Base-by-base conservation (phyloP, 2,888 invertebrate genomes). In the Oasisia sp. region DNA sequence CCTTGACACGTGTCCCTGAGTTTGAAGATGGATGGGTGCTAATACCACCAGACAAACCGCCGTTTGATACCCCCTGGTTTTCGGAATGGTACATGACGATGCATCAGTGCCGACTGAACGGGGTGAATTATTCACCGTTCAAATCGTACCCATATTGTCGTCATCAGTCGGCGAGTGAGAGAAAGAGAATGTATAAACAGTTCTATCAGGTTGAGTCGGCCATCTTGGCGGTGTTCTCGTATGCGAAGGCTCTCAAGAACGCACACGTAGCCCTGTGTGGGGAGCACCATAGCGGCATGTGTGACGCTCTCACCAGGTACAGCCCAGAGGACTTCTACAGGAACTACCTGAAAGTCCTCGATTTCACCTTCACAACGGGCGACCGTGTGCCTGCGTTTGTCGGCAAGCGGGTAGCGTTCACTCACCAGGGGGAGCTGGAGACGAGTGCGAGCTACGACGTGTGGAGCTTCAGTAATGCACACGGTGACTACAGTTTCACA, bases 1-100 rank as follows among this genome's bases (percentile, higher is more conserved):
- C 94, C 7, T 94, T 94, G 7, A 94, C 95, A 89, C 94, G 93
- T 56, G 95, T 95, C 19, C 95, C 94, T 12, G 96, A 95, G 93
- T 96, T 96, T 94, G 95, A 95, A 92, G 95, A 95, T 93, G 95
- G 95, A 93, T 96, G 95, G 95, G 94, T 95, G 32, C 93, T 95
- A 91, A 94, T 95, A 32, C 93, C 95, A 90, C 94, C 94, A 38
- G 93, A 93, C 19, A 93, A 93, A 58, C 95, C 95, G 0, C 94
- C 94, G 0, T 3, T 92, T 1, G 95, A 95, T 90, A 95, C 95
- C 92, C 95, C 95, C 89, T 95, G 95, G 95, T 95, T 94, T 92
- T 92, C 93, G 89, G 94, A 95, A 38, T 95, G 95, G 95, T 96
- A 95, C 92, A 95, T 95, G 95, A 94, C 94, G 8, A 93, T 92